These are phyloP conservation scores for Agrenia bidenticulata DNA, from an alignment of 2,888 invertebrate species.

Conservation along the genomic window DNA sequence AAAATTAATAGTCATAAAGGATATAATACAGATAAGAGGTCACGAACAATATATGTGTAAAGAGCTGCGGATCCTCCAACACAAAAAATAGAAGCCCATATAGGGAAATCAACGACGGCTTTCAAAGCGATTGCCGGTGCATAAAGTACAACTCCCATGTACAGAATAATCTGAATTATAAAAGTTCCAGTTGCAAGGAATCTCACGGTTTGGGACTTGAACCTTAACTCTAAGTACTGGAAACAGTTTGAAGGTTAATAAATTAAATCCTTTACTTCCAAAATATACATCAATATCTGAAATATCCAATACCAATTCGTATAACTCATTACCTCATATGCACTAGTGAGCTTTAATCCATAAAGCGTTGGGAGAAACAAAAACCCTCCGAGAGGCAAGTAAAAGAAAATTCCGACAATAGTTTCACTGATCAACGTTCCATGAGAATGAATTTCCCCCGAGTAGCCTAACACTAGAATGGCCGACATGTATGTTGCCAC, in stretches of 20 bases:
- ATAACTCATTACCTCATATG: conserved; percentile 54
- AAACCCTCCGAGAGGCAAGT: conserved; percentile 53
- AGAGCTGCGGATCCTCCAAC: conserved; percentile 51
- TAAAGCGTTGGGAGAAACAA: conserved; percentile 55
- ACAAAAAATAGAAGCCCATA: conserved; percentile 45
- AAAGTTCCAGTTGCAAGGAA: conserved; percentile 50
- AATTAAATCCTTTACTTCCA: no score
- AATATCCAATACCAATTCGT: not conserved
- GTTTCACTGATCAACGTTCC: conserved; percentile 54
- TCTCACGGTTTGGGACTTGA: conserved; percentile 51
- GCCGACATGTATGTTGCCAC: conserved; percentile 56
- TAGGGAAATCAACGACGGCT: conserved; percentile 44
- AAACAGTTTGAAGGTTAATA: no score
- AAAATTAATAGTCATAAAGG: not conserved
- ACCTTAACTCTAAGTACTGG: conserved; percentile 54
- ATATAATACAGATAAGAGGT: not conserved
- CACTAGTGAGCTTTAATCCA: conserved; percentile 54
- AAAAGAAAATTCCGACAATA: conserved; percentile 53
- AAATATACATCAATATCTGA: not conserved
- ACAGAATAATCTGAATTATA: conserved; percentile 52
- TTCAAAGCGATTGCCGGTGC: conserved; percentile 49
- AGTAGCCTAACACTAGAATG: conserved; percentile 55
- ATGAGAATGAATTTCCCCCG: conserved; percentile 55
- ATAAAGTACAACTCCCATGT: conserved; percentile 54
- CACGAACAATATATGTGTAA: conserved; percentile 48